Base-by-base conservation (phyloP, 30 jellyfish, hydroid and myxozoan genomes). In the Morbakka virulenta region DNA sequence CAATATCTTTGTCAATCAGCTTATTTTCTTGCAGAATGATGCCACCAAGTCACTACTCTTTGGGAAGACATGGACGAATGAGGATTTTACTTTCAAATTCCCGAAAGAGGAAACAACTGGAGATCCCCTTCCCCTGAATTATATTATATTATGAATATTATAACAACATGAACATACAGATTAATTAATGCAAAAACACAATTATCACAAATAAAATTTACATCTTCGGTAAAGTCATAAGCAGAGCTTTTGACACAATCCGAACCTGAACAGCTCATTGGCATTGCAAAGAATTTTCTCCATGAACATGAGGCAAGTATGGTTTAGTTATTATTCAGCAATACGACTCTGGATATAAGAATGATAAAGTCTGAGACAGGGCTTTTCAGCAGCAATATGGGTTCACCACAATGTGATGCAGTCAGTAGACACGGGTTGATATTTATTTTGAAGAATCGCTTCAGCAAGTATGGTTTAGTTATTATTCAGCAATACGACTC, bases 111-210 rank as follows among this genome's bases (percentile, higher is more conserved):
- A n/a, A n/a, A n/a, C n/a, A n/a, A n/a, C n/a, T n/a, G n/a, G n/a
- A n/a, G n/a, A n/a, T n/a, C n/a, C n/a, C n/a, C n/a, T n/a, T n/a
- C n/a, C n/a, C n/a, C n/a, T n/a, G n/a, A n/a, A n/a, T n/a, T n/a
- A n/a, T n/a, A n/a, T n/a, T n/a, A n/a, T n/a, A n/a, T n/a, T n/a
- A n/a, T n/a, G n/a, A n/a, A n/a, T n/a, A n/a, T n/a, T n/a, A n/a
- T n/a, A n/a, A n/a, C n/a, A n/a, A n/a, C n/a, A 50, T 81, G 93
- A 79, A 79, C 87, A 28, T 50, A 81, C 30, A 28, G 87, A 34
- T 68, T 61, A 70, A 29, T 81, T 6, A 17, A 31, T 21, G 74
- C 86, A 70, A 81, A 67, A 64, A 50, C 87, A 3, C 49, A 81
- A 26, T 26, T 28, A 65, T 50, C 35, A 17, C 64, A 24, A 34